Evolutionary conservation across 2,888 invertebrate genomes (phyloP).

Genomic region (Campopleginae sp.): DNA sequence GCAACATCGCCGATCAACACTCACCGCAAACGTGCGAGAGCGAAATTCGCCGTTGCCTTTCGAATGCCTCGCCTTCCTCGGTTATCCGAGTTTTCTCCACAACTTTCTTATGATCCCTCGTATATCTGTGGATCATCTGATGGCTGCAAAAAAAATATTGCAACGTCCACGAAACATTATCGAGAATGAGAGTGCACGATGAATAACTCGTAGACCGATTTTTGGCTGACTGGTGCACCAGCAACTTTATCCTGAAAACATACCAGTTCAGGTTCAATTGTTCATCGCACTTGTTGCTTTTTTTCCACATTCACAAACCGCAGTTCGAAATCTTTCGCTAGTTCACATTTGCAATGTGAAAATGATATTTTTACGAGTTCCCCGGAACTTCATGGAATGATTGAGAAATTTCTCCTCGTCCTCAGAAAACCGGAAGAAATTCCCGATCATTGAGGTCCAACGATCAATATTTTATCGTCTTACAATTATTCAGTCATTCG

Average conservation of each 20-base stretch:
- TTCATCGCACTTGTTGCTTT: neutral
- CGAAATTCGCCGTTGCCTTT: conserved; percentile 48
- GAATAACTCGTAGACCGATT: too few relatives aligned
- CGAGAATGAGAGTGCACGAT: too few relatives aligned
- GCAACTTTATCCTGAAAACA: too few relatives aligned
- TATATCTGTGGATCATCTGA: neutral
- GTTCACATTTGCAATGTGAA: neutral
- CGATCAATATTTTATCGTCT: neutral
- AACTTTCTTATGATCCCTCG: neutral
- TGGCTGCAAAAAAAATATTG: neutral
- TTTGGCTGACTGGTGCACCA: too few relatives aligned
- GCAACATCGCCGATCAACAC: conserved; percentile 48
- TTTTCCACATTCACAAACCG: neutral
- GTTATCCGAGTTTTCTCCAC: conserved; percentile 7
- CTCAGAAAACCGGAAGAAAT: neutral
- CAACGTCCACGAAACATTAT: too few relatives aligned
- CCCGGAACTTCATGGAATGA: neutral
- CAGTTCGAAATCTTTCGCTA: neutral
- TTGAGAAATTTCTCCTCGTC: neutral
- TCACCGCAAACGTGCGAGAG: conserved; percentile 8
- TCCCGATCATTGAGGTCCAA: neutral
- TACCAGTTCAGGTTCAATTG: neutral
- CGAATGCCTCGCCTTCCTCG: conserved; percentile 45
- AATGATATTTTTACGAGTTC: neutral
- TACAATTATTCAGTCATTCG: too few relatives aligned